A percentile compares a stretch with the other conserved stretches of the same genome.
phyloP scores from a whole-genome alignment of 2,888 invertebrate genomes.

The Diaphora mendica region DNA sequence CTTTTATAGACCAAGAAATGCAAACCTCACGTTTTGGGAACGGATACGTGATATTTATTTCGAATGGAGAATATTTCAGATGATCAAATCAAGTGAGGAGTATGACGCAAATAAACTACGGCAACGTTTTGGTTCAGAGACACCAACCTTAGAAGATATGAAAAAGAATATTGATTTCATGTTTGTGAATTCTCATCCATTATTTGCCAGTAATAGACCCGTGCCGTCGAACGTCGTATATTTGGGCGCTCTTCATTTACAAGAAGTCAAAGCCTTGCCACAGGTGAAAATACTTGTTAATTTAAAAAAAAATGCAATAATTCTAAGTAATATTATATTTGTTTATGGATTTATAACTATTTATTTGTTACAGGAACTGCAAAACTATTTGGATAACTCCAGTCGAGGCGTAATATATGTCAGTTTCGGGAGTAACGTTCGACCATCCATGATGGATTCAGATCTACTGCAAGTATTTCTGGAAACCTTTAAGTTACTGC shows the following conservation, averaged over 20 bases:
- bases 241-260: constrained; percentile 54
- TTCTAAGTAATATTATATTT: neutral
- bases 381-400: constrained; percentile 21
- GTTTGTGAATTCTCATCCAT: constrained; percentile 52
- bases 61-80: constrained; percentile 36
- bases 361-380: constrained; percentile 6
- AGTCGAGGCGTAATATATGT: constrained; percentile 34
- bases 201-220: constrained; percentile 55
- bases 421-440: constrained; percentile 37
- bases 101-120: constrained; percentile 45
- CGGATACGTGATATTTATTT: constrained; percentile 39
- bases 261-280: constrained; percentile 50
- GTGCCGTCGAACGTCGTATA: constrained; percentile 56
- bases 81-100: constrained; percentile 25
- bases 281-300: constrained; percentile 47
- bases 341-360: neutral
- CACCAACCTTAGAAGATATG: constrained; percentile 49
- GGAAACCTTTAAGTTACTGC: neutral
- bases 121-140: constrained; percentile 45
- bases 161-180: constrained; percentile 52
- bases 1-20: constrained; percentile 41
- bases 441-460: constrained; percentile 20
- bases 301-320: neutral
- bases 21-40: constrained; percentile 38
- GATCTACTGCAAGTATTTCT: neutral